Conservation (phyloP, 1,140 invertebrate species). For the Hestina assimilis region DNA sequence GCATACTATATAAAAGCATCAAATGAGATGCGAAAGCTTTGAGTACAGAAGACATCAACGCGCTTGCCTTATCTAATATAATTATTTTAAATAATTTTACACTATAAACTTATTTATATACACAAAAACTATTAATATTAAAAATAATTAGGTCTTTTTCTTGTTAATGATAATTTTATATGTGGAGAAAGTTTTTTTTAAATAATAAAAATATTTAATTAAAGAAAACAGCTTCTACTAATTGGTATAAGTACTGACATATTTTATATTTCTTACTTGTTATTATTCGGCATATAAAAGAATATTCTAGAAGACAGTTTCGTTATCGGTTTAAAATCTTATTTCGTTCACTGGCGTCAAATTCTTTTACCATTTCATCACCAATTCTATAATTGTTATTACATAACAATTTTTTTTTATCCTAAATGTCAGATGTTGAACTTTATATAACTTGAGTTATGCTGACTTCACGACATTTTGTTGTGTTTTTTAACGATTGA, state of each 20-base stretch:
- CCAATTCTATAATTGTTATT: neutral
- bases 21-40: slow-evolving; percentile 19
- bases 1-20: neutral
- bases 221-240: too few species aligned
- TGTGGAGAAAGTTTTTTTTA: too few species aligned
- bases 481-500: too few species aligned
- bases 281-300: too few species aligned
- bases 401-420: neutral
- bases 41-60: slow-evolving; percentile 50
- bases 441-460: neutral
- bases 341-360: neutral
- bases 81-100: neutral
- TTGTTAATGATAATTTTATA: too few species aligned
- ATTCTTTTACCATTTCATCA: neutral
- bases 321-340: neutral
- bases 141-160: too few species aligned
- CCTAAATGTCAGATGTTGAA: slow-evolving; percentile 3
- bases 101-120: too few species aligned
- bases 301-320: too few species aligned
- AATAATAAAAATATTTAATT: too few species aligned
- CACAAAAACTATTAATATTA: too few species aligned
- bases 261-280: neutral
- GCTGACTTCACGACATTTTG: too few species aligned
- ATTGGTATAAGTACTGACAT: neutral
- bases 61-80: neutral